Conservation (phyloP, 1,140 invertebrate species). For the Rhopalosiphum padi region DNA sequence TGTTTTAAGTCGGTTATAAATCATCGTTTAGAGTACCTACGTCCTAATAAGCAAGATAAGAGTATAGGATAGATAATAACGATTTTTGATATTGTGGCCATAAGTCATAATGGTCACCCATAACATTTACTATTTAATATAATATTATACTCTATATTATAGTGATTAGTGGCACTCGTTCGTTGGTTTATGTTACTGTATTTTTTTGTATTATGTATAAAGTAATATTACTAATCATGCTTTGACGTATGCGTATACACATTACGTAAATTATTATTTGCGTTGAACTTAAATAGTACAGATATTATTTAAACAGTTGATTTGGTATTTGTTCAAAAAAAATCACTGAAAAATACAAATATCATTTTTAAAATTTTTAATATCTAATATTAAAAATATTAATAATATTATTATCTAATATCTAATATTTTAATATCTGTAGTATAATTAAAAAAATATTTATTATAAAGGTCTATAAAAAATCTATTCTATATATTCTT, state of each 20-base stretch:
- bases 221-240: background rate
- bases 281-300: background rate
- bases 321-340: background rate
- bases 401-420: too few relatives aligned
- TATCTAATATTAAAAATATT: too few relatives aligned
- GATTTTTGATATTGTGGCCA: background rate
- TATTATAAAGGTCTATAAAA: background rate
- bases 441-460: background rate
- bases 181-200: too few relatives aligned
- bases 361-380: background rate
- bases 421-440: too few relatives aligned
- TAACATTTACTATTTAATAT: too few relatives aligned
- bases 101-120: background rate
- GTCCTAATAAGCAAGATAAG: background rate
- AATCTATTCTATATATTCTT: background rate
- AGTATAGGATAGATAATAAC: background rate
- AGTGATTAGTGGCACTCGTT: too few relatives aligned
- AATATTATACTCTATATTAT: too few relatives aligned
- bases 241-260: background rate
- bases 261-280: background rate
- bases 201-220: too few relatives aligned
- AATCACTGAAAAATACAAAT: background rate
- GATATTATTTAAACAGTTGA: constrained; percentile 13
- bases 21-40: background rate
- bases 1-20: background rate